These are phyloP conservation scores for Sinocyclocheilus anophthalmus DNA, from an alignment of 2,113 vertebrate genomes.

Conservation along the genomic window DNA sequence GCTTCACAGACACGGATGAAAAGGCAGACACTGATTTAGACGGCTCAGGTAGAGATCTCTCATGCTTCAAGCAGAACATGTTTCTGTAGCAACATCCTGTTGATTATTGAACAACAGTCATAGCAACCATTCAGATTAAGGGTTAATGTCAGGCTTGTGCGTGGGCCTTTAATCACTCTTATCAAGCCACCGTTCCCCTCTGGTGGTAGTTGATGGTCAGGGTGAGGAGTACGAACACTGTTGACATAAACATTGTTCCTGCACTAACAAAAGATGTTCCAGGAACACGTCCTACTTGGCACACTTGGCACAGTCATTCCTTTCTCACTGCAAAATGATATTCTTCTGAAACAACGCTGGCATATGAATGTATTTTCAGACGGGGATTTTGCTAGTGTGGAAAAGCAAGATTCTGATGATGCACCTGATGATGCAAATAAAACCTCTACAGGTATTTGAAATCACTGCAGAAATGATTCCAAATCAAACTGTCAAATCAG, in stretches of 20 bases:
- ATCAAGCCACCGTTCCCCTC: not conserved
- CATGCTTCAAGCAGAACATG: not conserved
- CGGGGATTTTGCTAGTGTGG: slow-evolving; percentile 17
- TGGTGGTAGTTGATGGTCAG: slow-evolving; percentile 11
- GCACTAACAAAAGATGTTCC: not conserved
- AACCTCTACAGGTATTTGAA: slow-evolving; percentile 44
- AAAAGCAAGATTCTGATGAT: slow-evolving; percentile 25
- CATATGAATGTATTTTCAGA: slow-evolving; percentile 13
- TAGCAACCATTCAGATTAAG: not conserved
- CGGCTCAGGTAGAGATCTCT: not conserved
- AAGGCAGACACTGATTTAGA: not conserved
- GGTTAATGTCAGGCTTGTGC: not conserved
- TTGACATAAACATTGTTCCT: not conserved
- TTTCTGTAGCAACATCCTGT: not conserved
- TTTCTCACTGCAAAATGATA: not conserved
- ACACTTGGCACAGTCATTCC: not conserved
- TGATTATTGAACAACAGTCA: not conserved
- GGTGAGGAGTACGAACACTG: not conserved
- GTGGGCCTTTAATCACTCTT: not conserved
- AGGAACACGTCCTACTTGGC: not conserved
- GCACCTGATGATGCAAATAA: not conserved
- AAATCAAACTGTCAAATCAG: not conserved
- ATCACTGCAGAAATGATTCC: not conserved
- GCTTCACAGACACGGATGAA: not conserved
- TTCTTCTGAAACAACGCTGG: not conserved